Evolutionary conservation across 2,113 vertebrate genomes (phyloP).

Genomic region (Petrocephalus zakoni): DNA sequence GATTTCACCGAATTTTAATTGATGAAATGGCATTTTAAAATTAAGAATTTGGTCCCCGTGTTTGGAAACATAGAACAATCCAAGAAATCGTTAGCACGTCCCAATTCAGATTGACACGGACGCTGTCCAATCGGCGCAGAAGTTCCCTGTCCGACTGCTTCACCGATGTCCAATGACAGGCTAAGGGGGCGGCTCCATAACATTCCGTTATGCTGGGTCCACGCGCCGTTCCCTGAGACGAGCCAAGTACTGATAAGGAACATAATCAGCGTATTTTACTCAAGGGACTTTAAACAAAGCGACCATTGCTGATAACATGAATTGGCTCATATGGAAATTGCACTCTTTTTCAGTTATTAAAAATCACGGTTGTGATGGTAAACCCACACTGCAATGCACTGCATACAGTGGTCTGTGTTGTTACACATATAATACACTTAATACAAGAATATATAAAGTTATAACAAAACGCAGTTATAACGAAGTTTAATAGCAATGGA

Average conservation of each 20-base stretch:
- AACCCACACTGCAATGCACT: background rate
- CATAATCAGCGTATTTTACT: background rate
- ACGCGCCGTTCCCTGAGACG: background rate
- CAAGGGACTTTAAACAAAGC: background rate
- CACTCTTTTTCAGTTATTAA: background rate
- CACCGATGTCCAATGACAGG: background rate
- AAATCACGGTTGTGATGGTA: background rate
- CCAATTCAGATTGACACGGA: background rate
- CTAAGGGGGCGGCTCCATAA: background rate
- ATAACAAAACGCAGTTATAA: background rate
- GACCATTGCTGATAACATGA: background rate
- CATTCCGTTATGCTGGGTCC: slow-evolving; percentile 5
- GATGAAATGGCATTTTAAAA: background rate
- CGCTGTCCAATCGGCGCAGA: background rate
- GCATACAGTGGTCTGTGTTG: background rate
- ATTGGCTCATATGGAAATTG: background rate
- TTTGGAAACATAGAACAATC: slow-evolving; percentile 12
- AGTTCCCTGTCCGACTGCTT: background rate
- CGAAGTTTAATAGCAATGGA: background rate
- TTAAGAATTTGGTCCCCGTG: background rate
- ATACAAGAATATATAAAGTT: background rate
- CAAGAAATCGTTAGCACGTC: background rate
- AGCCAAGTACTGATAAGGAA: background rate
- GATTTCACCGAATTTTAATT: background rate
- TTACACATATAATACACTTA: background rate